These are phyloP conservation scores for Metallyticus violacea DNA, from an alignment of 2,888 invertebrate genomes.

Conservation along the genomic window DNA sequence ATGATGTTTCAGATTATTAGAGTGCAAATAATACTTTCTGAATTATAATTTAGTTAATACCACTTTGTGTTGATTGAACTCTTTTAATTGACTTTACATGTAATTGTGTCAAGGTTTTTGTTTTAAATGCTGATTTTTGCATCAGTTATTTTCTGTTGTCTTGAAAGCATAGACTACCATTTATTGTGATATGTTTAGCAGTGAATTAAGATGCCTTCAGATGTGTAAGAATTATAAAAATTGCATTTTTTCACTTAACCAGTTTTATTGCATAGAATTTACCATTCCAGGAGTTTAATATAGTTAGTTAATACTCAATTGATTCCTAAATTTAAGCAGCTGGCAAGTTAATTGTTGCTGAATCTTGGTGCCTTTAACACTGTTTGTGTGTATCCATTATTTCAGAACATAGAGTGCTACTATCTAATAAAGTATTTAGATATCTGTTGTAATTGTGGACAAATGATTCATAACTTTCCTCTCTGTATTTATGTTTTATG, in stretches of 20 bases:
- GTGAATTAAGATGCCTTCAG: background rate
- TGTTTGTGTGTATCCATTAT: too few relatives aligned
- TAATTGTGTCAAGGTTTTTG: background rate
- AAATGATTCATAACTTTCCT: background rate
- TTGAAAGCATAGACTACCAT: background rate
- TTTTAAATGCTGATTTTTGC: background rate
- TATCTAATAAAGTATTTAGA: too few relatives aligned
- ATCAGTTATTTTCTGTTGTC: background rate
- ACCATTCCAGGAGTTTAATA: background rate
- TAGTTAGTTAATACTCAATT: background rate
- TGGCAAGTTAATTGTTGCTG: background rate
- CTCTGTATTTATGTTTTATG: background rate
- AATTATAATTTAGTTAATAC: background rate
- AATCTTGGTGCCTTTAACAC: background rate
- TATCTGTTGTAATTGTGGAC: background rate
- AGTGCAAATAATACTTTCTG: background rate
- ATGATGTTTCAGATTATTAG: background rate
- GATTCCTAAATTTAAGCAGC: background rate
- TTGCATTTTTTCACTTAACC: background rate
- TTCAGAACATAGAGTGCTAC: too few relatives aligned
- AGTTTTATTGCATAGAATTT: background rate
- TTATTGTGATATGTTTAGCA: background rate
- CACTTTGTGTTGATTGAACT: background rate
- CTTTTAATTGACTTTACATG: background rate
- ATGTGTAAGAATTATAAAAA: background rate